A percentile compares a stretch with the other conserved stretches of the same genome.
Conservation (phyloP, 2,797 vertebrate species). For the Sphaeramia orbicularis region DNA sequence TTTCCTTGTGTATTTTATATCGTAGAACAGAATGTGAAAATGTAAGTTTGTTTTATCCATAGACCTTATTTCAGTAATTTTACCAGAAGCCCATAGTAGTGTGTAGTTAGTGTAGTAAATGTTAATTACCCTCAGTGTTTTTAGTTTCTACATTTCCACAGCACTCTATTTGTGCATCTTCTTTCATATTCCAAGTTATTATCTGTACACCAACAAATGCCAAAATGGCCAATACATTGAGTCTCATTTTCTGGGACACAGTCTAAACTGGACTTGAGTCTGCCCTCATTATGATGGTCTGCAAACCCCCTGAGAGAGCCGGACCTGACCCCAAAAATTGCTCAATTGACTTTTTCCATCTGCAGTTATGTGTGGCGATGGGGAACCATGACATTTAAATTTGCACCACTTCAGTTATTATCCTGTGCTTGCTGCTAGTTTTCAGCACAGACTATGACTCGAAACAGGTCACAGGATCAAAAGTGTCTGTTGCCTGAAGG, state of each 20-base stretch:
- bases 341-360: conserved; percentile 75
- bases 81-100: no score
- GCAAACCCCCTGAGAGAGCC: conserved; percentile 37
- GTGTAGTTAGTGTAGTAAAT: no score
- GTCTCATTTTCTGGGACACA: conserved; percentile 44
- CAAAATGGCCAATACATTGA: conserved; percentile 20
- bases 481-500: conserved; percentile 69
- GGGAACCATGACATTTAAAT: conserved; percentile 79
- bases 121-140: no score
- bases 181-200: conserved; percentile 22
- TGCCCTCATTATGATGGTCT: conserved; percentile 52
- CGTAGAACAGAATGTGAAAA: no score
- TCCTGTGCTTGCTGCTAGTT: conserved; percentile 48
- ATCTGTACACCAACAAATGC: conserved; percentile 1
- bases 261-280: conserved; percentile 45
- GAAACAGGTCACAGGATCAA: conserved; percentile 75
- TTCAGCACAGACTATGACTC: conserved; percentile 60
- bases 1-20: no score
- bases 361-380: conserved; percentile 67
- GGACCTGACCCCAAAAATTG: conserved; percentile 67
- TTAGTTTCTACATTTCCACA: no score
- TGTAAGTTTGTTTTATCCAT: no score
- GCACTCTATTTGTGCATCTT: neutral
- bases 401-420: conserved; percentile 43
- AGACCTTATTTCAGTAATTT: no score